These are phyloP conservation scores for Patella pellucida DNA, from an alignment of 2,888 invertebrate species.

Conservation along the genomic window DNA sequence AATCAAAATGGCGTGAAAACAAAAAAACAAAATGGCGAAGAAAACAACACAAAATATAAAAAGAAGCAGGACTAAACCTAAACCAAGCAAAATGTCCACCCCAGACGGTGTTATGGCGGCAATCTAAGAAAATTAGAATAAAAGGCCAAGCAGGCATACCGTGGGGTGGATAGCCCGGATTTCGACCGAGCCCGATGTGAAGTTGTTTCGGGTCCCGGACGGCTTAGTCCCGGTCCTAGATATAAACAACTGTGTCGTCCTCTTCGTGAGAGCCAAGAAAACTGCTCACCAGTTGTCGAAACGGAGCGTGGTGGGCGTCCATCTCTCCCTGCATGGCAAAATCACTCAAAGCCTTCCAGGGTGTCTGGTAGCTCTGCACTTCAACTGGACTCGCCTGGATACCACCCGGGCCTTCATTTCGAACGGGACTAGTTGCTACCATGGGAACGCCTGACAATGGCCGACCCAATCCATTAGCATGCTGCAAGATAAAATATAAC, in stretches of 20 bases:
- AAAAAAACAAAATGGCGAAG: neutral
- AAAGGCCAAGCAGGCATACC: constrained; percentile 36
- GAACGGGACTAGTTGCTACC: constrained; percentile 88
- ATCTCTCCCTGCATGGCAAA: constrained; percentile 95
- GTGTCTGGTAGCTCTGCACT: constrained; percentile 91
- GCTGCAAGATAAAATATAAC: constrained; percentile 75
- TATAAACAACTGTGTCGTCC: constrained; percentile 66
- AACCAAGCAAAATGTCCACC: neutral
- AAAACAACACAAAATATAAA: constrained; percentile 17
- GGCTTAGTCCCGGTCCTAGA: constrained; percentile 58
- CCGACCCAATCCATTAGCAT: constrained; percentile 82
- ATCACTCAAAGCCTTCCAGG: constrained; percentile 95
- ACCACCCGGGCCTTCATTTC: constrained; percentile 70
- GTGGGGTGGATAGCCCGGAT: constrained; percentile 13
- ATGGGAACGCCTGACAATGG: constrained; percentile 97
- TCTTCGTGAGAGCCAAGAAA: constrained; percentile 63
- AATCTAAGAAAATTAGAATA: constrained; percentile 29
- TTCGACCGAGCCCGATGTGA: constrained; percentile 31
- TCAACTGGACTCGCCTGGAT: constrained; percentile 80
- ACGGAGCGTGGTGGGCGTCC: constrained; percentile 88
- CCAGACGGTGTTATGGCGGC: constrained; percentile 13
- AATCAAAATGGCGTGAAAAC: neutral
- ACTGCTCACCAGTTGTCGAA: constrained; percentile 92
- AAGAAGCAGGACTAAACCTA: constrained; percentile 7
- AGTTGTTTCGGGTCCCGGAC: constrained; percentile 28